Conservation (phyloP, 2,113 vertebrate genomes). For the Lampris megalopsis region DNA sequence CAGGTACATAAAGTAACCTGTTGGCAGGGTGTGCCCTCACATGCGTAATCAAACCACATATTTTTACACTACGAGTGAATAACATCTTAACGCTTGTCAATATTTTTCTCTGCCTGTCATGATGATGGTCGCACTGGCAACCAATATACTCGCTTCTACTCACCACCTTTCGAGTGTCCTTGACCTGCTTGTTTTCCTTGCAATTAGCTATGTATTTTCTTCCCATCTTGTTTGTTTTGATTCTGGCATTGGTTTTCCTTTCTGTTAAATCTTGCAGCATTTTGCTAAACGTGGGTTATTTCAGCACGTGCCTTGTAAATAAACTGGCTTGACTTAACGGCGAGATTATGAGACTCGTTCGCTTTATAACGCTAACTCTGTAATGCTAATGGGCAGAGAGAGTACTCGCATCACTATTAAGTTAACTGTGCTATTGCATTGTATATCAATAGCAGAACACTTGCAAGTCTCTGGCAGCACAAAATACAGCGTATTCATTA, state of each 20-base stretch:
- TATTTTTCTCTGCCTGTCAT: neutral
- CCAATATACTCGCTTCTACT: neutral
- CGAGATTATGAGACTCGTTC: no score
- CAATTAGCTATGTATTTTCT: no score
- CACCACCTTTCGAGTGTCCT: no score
- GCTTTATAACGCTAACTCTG: neutral
- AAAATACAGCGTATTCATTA: conserved; percentile 37
- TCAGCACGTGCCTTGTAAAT: no score
- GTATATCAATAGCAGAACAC: conserved; percentile 29
- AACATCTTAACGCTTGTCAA: neutral
- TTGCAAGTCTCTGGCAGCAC: conserved; percentile 43
- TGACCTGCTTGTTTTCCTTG: neutral
- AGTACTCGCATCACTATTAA: neutral
- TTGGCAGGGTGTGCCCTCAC: neutral
- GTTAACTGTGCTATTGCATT: neutral
- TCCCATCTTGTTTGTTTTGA: no score
- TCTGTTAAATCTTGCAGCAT: no score
- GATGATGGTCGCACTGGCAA: neutral
- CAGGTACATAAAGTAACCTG: conserved; percentile 1
- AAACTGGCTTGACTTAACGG: no score
- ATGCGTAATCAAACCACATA: neutral
- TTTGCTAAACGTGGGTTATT: no score
- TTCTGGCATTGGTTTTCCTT: no score
- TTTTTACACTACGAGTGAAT: conserved; percentile 1
- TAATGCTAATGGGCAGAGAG: conserved; percentile 14